Conservation (phyloP, 2,888 invertebrate species). For the Mythimna albipuncta region DNA sequence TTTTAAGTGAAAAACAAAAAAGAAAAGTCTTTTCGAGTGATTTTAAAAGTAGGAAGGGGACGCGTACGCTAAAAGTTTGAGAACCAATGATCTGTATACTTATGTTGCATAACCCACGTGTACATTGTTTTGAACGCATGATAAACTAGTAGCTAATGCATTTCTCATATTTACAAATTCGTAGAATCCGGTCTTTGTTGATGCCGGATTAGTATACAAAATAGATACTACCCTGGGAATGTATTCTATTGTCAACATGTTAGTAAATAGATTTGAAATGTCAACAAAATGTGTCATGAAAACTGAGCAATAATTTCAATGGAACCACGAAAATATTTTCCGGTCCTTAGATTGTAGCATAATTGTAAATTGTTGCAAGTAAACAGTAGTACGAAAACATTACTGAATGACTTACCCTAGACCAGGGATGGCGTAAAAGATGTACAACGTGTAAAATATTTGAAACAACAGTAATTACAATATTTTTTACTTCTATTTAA, state of each 20-base stretch:
- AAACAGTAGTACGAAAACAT: conserved; percentile 16
- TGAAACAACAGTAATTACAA: too few relatives aligned
- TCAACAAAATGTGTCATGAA: background rate
- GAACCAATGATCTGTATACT: background rate
- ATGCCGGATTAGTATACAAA: conserved; percentile 19
- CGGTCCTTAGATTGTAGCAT: background rate
- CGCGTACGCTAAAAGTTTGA: background rate
- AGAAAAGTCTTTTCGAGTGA: background rate
- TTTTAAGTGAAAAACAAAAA: too few relatives aligned
- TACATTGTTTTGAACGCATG: conserved; percentile 52
- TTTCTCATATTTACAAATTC: conserved; percentile 54
- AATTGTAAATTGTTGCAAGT: conserved; percentile 7
- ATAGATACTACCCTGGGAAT: conserved; percentile 8
- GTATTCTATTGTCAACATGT: background rate
- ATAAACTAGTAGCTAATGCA: conserved; percentile 30
- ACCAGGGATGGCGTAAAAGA: background rate
- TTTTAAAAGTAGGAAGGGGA: background rate
- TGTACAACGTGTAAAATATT: too few relatives aligned
- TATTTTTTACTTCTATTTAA: too few relatives aligned
- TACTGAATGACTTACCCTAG: conserved; percentile 21
- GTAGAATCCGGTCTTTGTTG: conserved; percentile 46
- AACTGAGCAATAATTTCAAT: background rate
- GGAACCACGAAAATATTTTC: background rate
- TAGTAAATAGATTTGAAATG: conserved; percentile 4
- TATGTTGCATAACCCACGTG: conserved; percentile 36